Evolutionary conservation across 2,888 invertebrate genomes (phyloP), one percentile per base, ranked within the genome.

Genomic region (Sussaba pulchella): DNA sequence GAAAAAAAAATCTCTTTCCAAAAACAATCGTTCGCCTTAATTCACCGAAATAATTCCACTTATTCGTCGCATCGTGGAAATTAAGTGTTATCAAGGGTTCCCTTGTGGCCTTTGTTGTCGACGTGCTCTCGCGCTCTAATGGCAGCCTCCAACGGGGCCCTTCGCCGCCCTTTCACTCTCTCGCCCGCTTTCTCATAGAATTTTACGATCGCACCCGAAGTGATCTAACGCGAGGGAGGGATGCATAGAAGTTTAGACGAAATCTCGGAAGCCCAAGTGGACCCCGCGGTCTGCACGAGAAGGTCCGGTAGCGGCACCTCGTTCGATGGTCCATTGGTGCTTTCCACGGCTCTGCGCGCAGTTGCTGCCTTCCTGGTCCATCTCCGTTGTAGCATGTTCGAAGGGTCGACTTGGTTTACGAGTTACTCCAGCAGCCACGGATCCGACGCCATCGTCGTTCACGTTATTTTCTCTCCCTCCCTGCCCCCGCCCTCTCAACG

Each of bases 381-480:
- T 47, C 19, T 57, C 26, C 70, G 43, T 1, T 26, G 52, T 19
- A n/a, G n/a, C n/a, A n/a, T n/a, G 31, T 54, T 36, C 61, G 70
- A 72, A 75, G 83, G 77, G 82, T 72, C 81, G n/a, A 57, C 72
- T 59, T 57, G 61, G 52, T 81, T 81, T 81, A 81, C 77, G 81
- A 77, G 81, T 78, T 61, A 70, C 66, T 63, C 69, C 76, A 39
- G 47, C 64, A 50, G 45, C 26, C 41, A 36, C 19, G 14, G 39
- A 17, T 31, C 10, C 31, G 19, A 47, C 57, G 74, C 61, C 10
- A 21, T 21, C 69, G 43, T 43, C 41, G 10, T 57, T 41, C 45
- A 64, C 74, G 39, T 67, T 52, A 14, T 64, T 66, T n/a, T n/a
- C n/a, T n/a, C n/a, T n/a, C n/a, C n/a, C n/a, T n/a, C n/a, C n/a